Conservation (phyloP, 1,140 invertebrate genomes). For the Colletes latitarsis region DNA sequence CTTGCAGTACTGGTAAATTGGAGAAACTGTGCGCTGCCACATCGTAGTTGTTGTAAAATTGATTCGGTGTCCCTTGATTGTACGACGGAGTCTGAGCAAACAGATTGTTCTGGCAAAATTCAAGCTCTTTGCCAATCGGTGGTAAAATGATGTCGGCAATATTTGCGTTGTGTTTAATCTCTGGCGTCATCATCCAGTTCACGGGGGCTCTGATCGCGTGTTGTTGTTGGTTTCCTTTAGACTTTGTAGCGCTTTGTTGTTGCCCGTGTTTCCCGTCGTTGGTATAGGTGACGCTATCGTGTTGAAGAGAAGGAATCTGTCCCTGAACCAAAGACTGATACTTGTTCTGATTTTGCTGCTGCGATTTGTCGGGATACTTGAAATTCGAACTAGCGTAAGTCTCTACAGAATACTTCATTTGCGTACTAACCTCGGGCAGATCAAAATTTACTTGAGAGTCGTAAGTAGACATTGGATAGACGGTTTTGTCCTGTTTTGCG, state of each 20-base stretch:
- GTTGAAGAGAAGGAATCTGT: conserved; percentile 67
- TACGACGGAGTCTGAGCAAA: conserved; percentile 76
- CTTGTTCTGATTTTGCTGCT: conserved; percentile 72
- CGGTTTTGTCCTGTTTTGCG: conserved; percentile 72
- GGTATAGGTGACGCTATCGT: conserved; percentile 56
- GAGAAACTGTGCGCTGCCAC: conserved; percentile 74
- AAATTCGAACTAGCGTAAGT: conserved; percentile 74
- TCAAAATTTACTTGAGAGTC: conserved; percentile 74
- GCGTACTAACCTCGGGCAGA: conserved; percentile 54
- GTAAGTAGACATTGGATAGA: conserved; percentile 70
- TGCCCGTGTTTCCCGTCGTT: conserved; percentile 59
- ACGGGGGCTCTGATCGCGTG: conserved; percentile 79
- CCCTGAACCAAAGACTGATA: conserved; percentile 69
- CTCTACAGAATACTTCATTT: conserved; percentile 71
- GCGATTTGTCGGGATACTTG: conserved; percentile 73
- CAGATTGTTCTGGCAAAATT: conserved; percentile 79
- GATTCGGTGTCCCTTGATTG: conserved; percentile 76
- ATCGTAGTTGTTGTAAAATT: conserved; percentile 80
- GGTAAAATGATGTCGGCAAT: conserved; percentile 77
- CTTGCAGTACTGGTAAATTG: conserved; percentile 75
- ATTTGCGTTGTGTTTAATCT: conserved; percentile 77
- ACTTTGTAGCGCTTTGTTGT: conserved; percentile 51
- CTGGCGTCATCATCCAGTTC: conserved; percentile 85
- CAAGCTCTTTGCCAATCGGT: conserved; percentile 78
- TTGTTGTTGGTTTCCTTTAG: conserved; percentile 60